Conservation (phyloP, 2,888 invertebrate genomes). For the Theodoxus fluviatilis region DNA sequence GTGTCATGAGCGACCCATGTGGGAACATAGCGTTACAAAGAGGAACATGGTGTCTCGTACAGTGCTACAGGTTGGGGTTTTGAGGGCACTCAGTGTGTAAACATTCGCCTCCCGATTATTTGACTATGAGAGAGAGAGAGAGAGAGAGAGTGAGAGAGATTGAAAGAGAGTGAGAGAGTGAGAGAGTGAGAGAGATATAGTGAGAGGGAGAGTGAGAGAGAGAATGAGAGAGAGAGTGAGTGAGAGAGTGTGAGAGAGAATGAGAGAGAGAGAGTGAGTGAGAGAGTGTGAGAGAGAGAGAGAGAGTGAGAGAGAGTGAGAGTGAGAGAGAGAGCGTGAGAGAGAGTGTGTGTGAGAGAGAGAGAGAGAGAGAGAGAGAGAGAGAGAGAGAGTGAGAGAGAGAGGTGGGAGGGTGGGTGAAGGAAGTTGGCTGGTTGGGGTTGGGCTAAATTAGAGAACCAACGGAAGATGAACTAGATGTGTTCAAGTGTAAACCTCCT, state of each 20-base stretch:
- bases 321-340: not conserved
- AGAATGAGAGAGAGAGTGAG: slow-evolving; percentile 21
- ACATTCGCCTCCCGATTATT: not conserved
- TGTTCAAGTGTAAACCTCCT: too few species aligned
- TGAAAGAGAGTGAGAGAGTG: not conserved
- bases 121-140: not conserved
- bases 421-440: not conserved
- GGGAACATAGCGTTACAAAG: not conserved
- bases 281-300: not conserved
- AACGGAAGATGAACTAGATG: too few species aligned
- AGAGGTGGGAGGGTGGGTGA: not conserved
- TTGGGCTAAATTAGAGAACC: not conserved
- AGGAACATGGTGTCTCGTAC: not conserved
- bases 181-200: not conserved
- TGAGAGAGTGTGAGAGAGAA: slow-evolving; percentile 24
- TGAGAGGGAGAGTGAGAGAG: not conserved
- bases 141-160: slow-evolving; percentile 13
- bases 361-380: slow-evolving; percentile 12
- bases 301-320: slow-evolving; percentile 5
- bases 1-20: not conserved
- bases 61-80: not conserved
- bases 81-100: not conserved
- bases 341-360: not conserved
- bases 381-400: slow-evolving; percentile 12
- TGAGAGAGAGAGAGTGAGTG: not conserved